Evolutionary conservation across 2,797 vertebrate species (phyloP), one percentile per base, ranked within the genome.

Genomic region (Trichosurus vulpecula): DNA sequence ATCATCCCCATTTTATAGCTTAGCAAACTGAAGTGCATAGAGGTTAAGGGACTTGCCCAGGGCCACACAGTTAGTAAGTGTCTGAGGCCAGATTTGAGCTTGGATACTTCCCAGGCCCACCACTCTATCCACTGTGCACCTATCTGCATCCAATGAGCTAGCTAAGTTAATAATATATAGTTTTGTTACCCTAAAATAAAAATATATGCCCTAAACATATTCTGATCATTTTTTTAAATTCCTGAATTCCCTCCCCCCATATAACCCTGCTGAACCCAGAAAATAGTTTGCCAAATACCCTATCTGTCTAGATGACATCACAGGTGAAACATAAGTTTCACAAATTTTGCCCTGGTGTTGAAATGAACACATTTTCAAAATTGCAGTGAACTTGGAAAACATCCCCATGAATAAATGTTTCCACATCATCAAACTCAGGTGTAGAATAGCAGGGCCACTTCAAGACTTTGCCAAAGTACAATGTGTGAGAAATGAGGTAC

Each of bases 361-460:
- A 94, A 93, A 4, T 53, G 14, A 57, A 93, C 31, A 51, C 58
- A 74, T 66, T 91, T 31, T 52, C 90, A 66, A 11, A 0, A 11
- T 92, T 95, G 93, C 19, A 90, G 4, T 30, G 89, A 89, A 57
- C 47, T 92, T 81, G 90, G 66, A 95, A 95, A 94, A 57, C 51
- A 89, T 95, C 25, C 89, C 22, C 4, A 90, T n/a, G 52, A 81
- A 55, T 27, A 52, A 94, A 31, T 94, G 12, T 66, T 95, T 94
- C 53, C 12, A 41, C 52, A 66, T 92, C 14, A 93, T 91, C 35
- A 53, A 66, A 92, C 94, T 58, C 9, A 94, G n/a, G 35, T 94
- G 11, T 30, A 47, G 66, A 95, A 95, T 14, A 54, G 6, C 47
- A 94, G 25, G 54, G 27, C 93, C 41, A 54, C 66, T 81, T 92